Evolutionary conservation across 2,888 invertebrate species (phyloP).

Genomic region (Sarcophaga rosellei): DNA sequence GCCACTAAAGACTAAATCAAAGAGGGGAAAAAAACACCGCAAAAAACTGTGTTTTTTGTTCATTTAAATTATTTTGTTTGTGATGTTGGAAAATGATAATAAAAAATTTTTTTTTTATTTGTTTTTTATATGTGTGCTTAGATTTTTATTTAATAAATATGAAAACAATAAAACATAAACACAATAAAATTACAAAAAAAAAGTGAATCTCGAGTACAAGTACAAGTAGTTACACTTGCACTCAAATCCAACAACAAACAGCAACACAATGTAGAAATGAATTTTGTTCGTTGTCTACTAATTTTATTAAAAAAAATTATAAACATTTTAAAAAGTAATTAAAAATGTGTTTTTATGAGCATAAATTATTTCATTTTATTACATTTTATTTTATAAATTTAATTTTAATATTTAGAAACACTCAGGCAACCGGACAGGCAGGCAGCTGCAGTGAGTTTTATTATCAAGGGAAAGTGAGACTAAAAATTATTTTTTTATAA

Average conservation of each 20-base stretch:
- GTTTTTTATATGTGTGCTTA: slow-evolving; percentile 22
- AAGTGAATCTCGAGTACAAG: too few species aligned
- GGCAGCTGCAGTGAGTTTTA: background rate
- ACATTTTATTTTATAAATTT: background rate
- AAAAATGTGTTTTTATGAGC: slow-evolving; percentile 21
- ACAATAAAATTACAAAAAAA: too few species aligned
- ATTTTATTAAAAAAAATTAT: slow-evolving; percentile 49
- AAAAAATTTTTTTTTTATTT: slow-evolving; percentile 17
- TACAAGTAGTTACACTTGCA: background rate
- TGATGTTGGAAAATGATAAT: slow-evolving; percentile 46
- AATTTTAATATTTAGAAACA: background rate
- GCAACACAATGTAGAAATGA: slow-evolving; percentile 18
- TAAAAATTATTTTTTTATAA: background rate
- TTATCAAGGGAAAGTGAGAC: background rate
- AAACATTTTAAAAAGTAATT: slow-evolving; percentile 56
- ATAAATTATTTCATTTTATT: background rate
- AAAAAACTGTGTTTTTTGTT: background rate
- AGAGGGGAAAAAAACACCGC: too few species aligned
- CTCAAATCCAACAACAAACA: slow-evolving; percentile 14
- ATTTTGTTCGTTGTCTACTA: slow-evolving; percentile 45
- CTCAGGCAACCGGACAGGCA: too few species aligned
- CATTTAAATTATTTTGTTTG: slow-evolving; percentile 36
- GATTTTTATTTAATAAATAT: slow-evolving; percentile 36
- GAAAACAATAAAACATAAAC: too few species aligned
- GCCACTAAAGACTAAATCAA: too few species aligned